Conservation (phyloP, 2,888 invertebrate genomes). For the Athrips mouffetella region DNA sequence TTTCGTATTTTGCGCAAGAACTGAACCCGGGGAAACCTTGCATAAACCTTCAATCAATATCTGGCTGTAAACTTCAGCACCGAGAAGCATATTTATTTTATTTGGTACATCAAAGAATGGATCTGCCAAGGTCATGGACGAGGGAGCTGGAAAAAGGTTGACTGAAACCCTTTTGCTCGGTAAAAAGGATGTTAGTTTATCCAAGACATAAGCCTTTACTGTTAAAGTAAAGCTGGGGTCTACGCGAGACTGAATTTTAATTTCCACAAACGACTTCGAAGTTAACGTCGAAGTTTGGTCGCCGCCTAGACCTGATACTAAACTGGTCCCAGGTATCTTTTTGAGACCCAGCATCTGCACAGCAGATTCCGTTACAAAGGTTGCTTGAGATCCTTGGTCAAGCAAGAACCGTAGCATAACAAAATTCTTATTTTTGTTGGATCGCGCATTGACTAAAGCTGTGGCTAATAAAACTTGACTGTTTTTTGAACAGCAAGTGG, state of each 20-base stretch:
- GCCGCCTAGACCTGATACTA: slow-evolving; percentile 22
- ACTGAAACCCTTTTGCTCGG: not conserved
- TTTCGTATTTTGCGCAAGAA: slow-evolving; percentile 26
- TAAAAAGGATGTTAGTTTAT: not conserved
- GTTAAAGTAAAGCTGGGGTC: not conserved
- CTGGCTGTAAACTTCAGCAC: slow-evolving; percentile 27
- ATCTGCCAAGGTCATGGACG: slow-evolving; percentile 17
- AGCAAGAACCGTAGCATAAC: slow-evolving; percentile 24
- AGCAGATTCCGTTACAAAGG: slow-evolving; percentile 27
- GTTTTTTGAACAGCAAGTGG: slow-evolving; percentile 8
- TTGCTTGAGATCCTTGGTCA: slow-evolving; percentile 30
- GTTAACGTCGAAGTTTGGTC: not conserved
- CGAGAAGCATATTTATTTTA: slow-evolving; percentile 26
- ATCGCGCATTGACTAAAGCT: slow-evolving; percentile 22
- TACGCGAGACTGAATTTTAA: slow-evolving; percentile 8
- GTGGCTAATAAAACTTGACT: slow-evolving; percentile 21
- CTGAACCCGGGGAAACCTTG: slow-evolving; percentile 18
- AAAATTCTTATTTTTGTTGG: slow-evolving; percentile 17
- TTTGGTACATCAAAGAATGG: slow-evolving; percentile 19
- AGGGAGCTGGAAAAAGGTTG: slow-evolving; percentile 14
- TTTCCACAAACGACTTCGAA: not conserved
- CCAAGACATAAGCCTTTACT: slow-evolving; percentile 10
- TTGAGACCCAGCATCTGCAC: slow-evolving; percentile 21
- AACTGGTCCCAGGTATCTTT: slow-evolving; percentile 10
- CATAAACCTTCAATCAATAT: slow-evolving; percentile 24